Base-by-base conservation (phyloP, 2,888 invertebrate genomes). In the Phytoseiulus persimilis region DNA sequence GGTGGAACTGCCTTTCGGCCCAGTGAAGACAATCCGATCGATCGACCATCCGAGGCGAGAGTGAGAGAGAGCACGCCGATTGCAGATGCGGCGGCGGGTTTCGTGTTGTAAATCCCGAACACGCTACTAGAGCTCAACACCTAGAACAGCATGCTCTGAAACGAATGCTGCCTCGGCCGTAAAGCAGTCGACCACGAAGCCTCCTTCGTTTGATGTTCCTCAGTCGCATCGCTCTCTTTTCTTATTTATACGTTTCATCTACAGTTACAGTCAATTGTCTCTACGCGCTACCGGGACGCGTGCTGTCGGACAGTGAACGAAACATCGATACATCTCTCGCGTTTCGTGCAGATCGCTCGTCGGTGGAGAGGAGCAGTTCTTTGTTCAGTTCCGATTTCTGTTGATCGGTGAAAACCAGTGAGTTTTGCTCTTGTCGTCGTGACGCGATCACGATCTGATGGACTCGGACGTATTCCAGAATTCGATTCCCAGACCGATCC, bases 161-260 rank as follows among this genome's bases (percentile, higher is more conserved):
- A 65, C 65, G 65, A 65, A 65, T 28, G 65, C 65, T 23, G 18
- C 65, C 1, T 65, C 65, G 23, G 65, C 39, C 39, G 39, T 39
- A 65, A 65, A 28, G 65, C 65, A 28, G 1, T 65, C 65, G 65
- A 28, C 65, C 65, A 65, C 65, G 65, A 65, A 11, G 65, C 65
- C 28, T 65, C 18, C 65, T 65, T 65, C 65, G 65, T 65, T 65
- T 65, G 65, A 65, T 65, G 65, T 65, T 14, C 65, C 65, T 65
- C 65, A 28, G 11, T 65, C 65, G 65, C 65, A 65, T 65, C 65
- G 65, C 65, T 65, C 65, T 14, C 18, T 6, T 65, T 65, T 65
- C 65, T 65, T 65, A 65, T 65, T 65, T 65, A 65, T 65, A 65
- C 65, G 65, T 65, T 65, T 65, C 65, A 65, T 65, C 65, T 65